Evolutionary conservation across 1,140 invertebrate genomes (phyloP), one percentile per base, ranked within the genome.

Genomic region (Sarcophaga peregrina): DNA sequence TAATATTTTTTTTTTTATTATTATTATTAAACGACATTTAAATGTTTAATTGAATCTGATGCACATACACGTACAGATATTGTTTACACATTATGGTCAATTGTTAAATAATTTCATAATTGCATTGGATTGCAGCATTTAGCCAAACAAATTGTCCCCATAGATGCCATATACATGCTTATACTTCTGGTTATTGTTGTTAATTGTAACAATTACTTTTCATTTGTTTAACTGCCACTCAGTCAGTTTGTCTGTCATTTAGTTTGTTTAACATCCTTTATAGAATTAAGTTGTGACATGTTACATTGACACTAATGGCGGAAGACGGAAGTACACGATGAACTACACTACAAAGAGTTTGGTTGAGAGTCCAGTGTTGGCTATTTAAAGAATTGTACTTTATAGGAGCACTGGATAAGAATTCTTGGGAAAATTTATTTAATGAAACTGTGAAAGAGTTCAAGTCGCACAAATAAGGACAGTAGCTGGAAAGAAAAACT

Each of bases 351-450:
- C 25, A 58, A 58, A 58, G 54, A n/a, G 54, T 13, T n/a, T 58
- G 54, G 15, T n/a, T n/a, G 15, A 58, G 54, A 58, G n/a, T 13
- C 25, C 4, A n/a, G 54, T n/a, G 13, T 58, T 37, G 54, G 54
- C n/a, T n/a, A 58, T 58, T 58, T 58, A 58, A 58, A 58, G 13
- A 58, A 58, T 58, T n/a, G 54, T 58, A 58, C 13, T 58, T 58
- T 58, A 58, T 58, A n/a, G 15, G 7, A 15, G 54, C 54, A 3
- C 15, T 58, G 15, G 54, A 58, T 58, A 58, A 58, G 11, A 58
- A n/a, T 58, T 58, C 54, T 58, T 58, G 54, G 54, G 54, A 58
- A 58, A 37, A n/a, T 58, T 58, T 58, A 3, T 58, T 58, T 15
- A n/a, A n/a, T 58, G 11, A 13, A 58, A 58, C 13, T n/a, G 54